Evolutionary conservation across 2,888 invertebrate genomes (phyloP).

Genomic region (Nemurella pictetii): DNA sequence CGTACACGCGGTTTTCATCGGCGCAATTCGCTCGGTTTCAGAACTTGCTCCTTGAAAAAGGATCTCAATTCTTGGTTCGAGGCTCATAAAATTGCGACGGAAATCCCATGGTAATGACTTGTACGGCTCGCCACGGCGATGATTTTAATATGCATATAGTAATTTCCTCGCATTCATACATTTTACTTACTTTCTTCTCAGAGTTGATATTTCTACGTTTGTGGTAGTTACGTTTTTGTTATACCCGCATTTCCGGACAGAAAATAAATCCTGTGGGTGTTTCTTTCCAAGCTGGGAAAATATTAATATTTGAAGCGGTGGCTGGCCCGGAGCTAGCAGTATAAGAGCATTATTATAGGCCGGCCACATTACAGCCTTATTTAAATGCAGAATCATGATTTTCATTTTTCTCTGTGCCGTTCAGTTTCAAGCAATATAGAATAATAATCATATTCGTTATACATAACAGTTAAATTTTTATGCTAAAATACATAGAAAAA

Average conservation of each 20-base stretch:
- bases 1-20: no score
- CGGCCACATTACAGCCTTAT: not conserved
- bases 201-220: not conserved
- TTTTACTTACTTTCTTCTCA: not conserved
- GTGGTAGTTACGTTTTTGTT: not conserved
- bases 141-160: not conserved
- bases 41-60: not conserved
- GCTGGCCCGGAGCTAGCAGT: not conserved
- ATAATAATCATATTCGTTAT: not conserved
- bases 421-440: not conserved
- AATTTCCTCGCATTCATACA: not conserved
- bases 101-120: constrained; percentile 2
- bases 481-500: not conserved
- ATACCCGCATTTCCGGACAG: not conserved
- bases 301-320: not conserved
- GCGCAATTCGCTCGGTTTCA: not conserved
- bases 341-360: not conserved
- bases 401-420: no score
- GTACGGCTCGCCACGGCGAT: not conserved
- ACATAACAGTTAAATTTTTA: not conserved
- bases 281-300: not conserved
- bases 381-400: not conserved
- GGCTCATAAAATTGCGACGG: constrained; percentile 1
- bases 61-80: not conserved
- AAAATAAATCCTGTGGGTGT: not conserved